Evolutionary conservation across 2,797 vertebrate genomes (phyloP), one percentile per base, ranked within the genome.

Genomic region (Phataginus tricuspis): DNA sequence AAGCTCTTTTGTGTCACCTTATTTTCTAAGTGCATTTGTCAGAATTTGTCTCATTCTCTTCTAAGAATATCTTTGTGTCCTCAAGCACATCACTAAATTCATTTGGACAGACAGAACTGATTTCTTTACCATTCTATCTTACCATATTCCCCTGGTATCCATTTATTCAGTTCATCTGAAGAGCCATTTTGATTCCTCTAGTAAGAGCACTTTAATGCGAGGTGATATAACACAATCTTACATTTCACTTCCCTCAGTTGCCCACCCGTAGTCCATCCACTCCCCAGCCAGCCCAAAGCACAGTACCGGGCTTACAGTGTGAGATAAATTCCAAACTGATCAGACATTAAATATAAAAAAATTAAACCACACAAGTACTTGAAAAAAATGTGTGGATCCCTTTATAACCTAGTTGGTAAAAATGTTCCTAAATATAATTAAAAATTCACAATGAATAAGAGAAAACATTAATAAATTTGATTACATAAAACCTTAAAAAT

Each of bases 351-450:
- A 85, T 57, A 29, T 42, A 57, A 90, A 79, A 79, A 85, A 64
- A 69, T 51, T 66, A 59, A 78, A 29, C 18, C 3, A 59, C 51
- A 25, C 10, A 78, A 84, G 23, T 71, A 51, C 61, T 63, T 69
- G 25, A 14, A 4, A 45, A 75, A 91, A 59, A 25, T 37, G 55
- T 37, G 31, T 72, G 10, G 66, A 79, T 94, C 72, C 39, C 15
- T 88, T 59, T 79, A 34, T 61, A 91, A 84, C 51, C 87, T 78
- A 64, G 7, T 78, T 74, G 59, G 27, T 51, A 89, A 92, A 93
- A 88, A 49, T 2, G 31, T 71, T 72, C 27, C 37, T 89, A 68
- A 75, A 29, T 55, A 25, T 68, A 88, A 79, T n/a, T 84, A 27
- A 96, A 64, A 91, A 37, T 42, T n/a, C 23, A 45, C 23, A 83